These are phyloP conservation scores for Muscicapa striata DNA, from an alignment of 2,797 vertebrate genomes.

Conservation along the genomic window DNA sequence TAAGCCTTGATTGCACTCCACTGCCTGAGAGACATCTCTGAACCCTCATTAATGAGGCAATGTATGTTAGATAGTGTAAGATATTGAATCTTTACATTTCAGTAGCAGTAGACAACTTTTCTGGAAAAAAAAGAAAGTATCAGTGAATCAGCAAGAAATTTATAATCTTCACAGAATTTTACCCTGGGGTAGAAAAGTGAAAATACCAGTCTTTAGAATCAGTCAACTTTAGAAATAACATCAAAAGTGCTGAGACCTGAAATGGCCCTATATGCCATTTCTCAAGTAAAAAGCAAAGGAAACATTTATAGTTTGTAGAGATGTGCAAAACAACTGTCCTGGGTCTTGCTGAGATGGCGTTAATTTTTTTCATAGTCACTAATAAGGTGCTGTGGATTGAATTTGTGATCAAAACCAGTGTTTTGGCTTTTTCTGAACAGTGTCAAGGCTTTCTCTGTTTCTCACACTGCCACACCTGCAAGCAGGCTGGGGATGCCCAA, in stretches of 20 bases:
- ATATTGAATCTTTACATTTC: neutral
- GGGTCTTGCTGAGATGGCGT: neutral
- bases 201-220: neutral
- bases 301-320: neutral
- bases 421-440: neutral
- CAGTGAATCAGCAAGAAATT: neutral
- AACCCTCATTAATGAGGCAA: neutral
- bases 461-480: neutral
- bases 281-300: neutral
- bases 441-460: neutral
- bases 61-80: neutral
- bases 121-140: neutral
- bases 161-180: neutral
- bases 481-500: neutral
- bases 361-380: neutral
- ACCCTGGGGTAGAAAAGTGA: neutral
- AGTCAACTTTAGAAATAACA: neutral
- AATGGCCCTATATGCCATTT: neutral
- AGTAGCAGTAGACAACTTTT: neutral
- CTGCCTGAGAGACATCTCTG: neutral
- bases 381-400: fast-evolving
- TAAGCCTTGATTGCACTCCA: neutral
- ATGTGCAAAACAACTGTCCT: neutral
- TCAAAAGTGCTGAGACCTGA: neutral
- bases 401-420: neutral